Percentiles rank a stretch among this genome's conserved stretches.
phyloP scores from a whole-genome alignment of 2,113 vertebrate genomes.

The Cavia porcellus region DNA sequence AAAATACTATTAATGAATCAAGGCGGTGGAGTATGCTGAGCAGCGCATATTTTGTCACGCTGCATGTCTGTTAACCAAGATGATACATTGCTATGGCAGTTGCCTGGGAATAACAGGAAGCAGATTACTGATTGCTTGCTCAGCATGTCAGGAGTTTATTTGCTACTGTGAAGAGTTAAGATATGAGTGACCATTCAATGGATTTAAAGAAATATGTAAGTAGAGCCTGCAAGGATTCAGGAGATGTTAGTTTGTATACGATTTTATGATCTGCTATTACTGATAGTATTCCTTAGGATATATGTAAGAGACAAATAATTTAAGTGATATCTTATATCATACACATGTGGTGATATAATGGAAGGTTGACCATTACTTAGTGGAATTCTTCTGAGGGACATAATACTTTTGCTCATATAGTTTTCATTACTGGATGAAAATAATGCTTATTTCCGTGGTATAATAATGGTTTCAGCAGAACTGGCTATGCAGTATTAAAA shows the following conservation, averaged over 20 bases:
- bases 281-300: neutral
- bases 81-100: constrained; percentile 56
- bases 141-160: constrained; percentile 62
- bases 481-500: neutral
- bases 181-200: neutral
- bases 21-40: neutral
- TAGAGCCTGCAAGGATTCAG: neutral
- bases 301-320: neutral
- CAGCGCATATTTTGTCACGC: neutral
- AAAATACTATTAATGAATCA: constrained; percentile 44
- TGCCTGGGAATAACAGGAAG: constrained; percentile 47
- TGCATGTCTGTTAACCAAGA: constrained; percentile 61
- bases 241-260: neutral
- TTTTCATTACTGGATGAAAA: constrained; percentile 1
- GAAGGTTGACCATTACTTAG: neutral
- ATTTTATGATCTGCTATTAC: neutral
- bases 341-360: neutral
- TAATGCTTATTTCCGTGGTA: neutral
- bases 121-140: constrained; percentile 17
- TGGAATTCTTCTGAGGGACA: neutral
- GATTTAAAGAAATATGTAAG: constrained; percentile 3
- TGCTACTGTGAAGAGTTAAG: constrained; percentile 46
- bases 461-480: constrained; percentile 14
- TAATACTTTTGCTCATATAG: neutral
- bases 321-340: neutral